Evolutionary conservation across 2,888 invertebrate species (phyloP), one percentile per base, ranked within the genome.

Genomic region (Pachymerium ferrugineum): DNA sequence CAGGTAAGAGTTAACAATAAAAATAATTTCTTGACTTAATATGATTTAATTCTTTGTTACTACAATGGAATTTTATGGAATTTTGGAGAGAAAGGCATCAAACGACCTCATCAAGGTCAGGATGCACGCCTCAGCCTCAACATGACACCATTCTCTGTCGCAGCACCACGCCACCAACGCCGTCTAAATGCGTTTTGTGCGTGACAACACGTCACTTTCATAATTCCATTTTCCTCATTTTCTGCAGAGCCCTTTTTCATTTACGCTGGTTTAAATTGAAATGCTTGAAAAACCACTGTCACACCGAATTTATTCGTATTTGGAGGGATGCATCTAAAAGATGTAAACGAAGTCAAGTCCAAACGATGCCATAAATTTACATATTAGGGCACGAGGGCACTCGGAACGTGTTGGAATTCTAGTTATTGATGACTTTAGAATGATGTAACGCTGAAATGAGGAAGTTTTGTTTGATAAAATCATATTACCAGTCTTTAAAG

Each of bases 141-240:
- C 19, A 12, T 47, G 47, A 47, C 47, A 47, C 47, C 16, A 47
- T 6, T 47, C n/a, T 47, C 47, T 19, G 19, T 19, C 19, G 1
- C 19, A 4, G 5, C 16, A 47, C 19, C 6, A n/a, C n/a, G 14
- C 38, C 5, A 38, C 16, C 38, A 47, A 12, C 16, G 47, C 47
- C 12, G 47, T 47, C 16, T 47, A 19, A 47, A 47, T 19, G 47
- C 47, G 22, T 47, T 19, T 47, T 47, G 47, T 47, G 47, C 47
- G 47, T 47, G 47, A 47, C 47, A 47, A 47, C 47, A 47, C 47
- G 47, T 47, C 47, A 47, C 19, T 47, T 47, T 47, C 16, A 47
- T 47, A 47, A 47, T 19, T 47, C 19, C 47, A 47, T 47, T 19
- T 47, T 47, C 47, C 19, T 19, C 47, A 19, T 22, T 16, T 38